Conservation (phyloP, 2,113 vertebrate species). For the Oxyruncus cristatus region DNA sequence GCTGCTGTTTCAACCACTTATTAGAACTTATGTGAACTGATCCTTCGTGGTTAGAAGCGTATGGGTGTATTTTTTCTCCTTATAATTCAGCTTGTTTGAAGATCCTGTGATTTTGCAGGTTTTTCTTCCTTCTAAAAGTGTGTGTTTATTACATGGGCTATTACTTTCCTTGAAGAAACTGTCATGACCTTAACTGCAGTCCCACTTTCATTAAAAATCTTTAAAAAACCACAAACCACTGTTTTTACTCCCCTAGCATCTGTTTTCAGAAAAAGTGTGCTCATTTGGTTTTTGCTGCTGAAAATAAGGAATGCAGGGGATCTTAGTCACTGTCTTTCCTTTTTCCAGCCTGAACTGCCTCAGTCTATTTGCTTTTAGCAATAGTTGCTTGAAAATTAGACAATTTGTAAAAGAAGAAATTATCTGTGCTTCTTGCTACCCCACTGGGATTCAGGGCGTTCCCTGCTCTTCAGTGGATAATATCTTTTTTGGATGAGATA, state of each 20-base stretch:
- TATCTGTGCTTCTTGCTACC: neutral
- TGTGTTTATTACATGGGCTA: neutral
- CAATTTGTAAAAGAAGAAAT: neutral
- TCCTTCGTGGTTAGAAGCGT: neutral
- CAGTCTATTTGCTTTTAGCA: neutral
- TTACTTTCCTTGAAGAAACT: neutral
- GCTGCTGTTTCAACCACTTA: neutral
- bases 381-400: neutral
- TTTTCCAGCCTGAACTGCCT: neutral
- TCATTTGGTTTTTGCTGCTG: neutral
- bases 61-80: rapidly evolving
- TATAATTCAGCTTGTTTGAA: neutral
- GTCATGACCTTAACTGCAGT: neutral
- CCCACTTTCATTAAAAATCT: neutral
- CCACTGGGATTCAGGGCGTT: neutral
- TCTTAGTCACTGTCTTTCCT: neutral
- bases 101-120: neutral
- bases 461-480: neutral
- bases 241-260: neutral
- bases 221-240: neutral
- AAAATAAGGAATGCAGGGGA: neutral
- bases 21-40: neutral
- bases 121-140: neutral
- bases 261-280: neutral
- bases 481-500: neutral